A percentile compares a stretch with the other conserved stretches of the same genome.
These are phyloP conservation scores for Takifugu flavidus DNA, from an alignment of 2,113 vertebrate species.

Conservation along the genomic window DNA sequence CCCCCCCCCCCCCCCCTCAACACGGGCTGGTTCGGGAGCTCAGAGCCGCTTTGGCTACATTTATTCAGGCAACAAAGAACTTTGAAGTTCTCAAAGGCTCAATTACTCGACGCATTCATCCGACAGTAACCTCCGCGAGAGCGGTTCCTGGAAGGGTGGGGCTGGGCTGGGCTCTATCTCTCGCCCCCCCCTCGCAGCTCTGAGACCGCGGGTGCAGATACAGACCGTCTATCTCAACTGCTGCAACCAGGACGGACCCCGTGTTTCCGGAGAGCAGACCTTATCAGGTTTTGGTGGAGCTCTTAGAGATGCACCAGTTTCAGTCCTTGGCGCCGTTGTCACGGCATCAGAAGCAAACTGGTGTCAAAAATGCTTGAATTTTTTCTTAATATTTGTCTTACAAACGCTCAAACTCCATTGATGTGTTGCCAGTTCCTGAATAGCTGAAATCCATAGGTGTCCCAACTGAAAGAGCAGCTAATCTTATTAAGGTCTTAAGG, in stretches of 20 bases:
- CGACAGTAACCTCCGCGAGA: background rate
- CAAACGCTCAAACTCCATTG: background rate
- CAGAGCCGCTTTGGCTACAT: too few species aligned
- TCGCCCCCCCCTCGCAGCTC: slow-evolving; percentile 21
- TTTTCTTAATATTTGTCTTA: background rate
- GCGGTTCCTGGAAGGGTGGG: slow-evolving; percentile 42
- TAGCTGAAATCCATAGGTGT: slow-evolving; percentile 30
- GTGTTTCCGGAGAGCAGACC: background rate
- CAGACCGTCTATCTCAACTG: background rate
- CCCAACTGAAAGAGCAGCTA: slow-evolving; percentile 33
- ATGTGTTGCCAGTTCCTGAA: background rate
- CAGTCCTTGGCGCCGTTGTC: too few species aligned
- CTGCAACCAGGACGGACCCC: too few species aligned
- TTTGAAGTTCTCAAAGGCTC: too few species aligned
- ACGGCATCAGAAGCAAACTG: too few species aligned
- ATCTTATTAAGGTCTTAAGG: slow-evolving; percentile 61
- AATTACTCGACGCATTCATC: too few species aligned
- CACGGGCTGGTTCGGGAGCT: too few species aligned
- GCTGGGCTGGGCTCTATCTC: slow-evolving; percentile 21
- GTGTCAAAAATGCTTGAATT: background rate
- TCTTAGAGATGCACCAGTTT: too few species aligned
- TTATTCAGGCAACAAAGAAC: too few species aligned
- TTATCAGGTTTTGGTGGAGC: too few species aligned
- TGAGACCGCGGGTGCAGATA: background rate
- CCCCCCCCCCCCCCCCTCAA: too few species aligned